phyloP scores from a whole-genome alignment of 2,888 invertebrate genomes.

The Helicoverpa assulta region DNA sequence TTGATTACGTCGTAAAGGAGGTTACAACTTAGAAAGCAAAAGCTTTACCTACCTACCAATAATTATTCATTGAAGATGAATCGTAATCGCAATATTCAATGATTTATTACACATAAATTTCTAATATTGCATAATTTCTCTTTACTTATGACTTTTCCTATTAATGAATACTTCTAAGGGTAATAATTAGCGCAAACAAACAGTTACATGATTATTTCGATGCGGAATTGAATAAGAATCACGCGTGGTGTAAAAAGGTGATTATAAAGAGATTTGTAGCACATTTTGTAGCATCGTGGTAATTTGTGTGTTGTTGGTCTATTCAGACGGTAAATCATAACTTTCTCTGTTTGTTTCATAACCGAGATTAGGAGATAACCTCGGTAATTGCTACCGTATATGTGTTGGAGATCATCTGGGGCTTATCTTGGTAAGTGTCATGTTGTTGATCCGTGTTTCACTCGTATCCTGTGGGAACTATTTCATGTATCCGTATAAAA shows the following conservation, averaged over 20 bases:
- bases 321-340: constrained; percentile 73
- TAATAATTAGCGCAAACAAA: constrained; percentile 25
- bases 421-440: constrained; percentile 26
- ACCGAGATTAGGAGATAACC: constrained; percentile 60
- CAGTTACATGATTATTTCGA: constrained; percentile 28
- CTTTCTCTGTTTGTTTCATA: constrained; percentile 78
- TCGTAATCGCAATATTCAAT: constrained; percentile 20
- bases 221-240: constrained; percentile 36
- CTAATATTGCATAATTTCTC: constrained; percentile 21
- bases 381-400: constrained; percentile 69
- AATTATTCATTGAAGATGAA: constrained; percentile 12
- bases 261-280: constrained; percentile 75
- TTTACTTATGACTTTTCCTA: constrained; percentile 33
- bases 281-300: constrained; percentile 52
- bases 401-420: constrained; percentile 44
- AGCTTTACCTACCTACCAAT: background rate
- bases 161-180: constrained; percentile 46
- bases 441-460: constrained; percentile 15
- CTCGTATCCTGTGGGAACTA: too few species aligned
- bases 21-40: constrained; percentile 40
- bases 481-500: too few species aligned
- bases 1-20: constrained; percentile 1
- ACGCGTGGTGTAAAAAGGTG: constrained; percentile 52
- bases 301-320: constrained; percentile 64
- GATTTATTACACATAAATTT: constrained; percentile 23